Evolutionary conservation across 2,113 vertebrate genomes (phyloP).

Genomic region (Dasyprocta punctata): DNA sequence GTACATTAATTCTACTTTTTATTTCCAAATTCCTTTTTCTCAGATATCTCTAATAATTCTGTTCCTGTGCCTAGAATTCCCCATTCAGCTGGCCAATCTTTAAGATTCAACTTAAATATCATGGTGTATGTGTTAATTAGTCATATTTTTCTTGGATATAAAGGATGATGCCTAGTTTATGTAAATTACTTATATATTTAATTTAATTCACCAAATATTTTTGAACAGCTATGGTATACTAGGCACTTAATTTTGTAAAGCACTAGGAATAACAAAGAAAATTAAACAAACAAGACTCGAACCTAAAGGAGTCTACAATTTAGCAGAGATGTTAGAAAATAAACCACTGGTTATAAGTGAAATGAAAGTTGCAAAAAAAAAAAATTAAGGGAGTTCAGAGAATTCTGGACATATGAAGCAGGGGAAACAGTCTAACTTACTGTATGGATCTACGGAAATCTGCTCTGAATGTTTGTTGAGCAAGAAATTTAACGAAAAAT

Average conservation of each 20-base stretch:
- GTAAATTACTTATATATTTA: not conserved
- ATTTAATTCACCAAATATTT: not conserved
- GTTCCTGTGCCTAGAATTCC: not conserved
- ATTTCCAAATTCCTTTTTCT: not conserved
- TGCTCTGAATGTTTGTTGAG: not conserved
- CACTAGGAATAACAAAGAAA: not conserved
- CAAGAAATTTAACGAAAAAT: not conserved
- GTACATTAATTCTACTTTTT: not conserved
- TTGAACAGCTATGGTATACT: not conserved
- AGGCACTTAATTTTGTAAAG: not conserved
- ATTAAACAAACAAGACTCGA: not conserved
- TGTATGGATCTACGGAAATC: not conserved
- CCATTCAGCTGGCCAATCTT: not conserved
- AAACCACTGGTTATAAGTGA: not conserved
- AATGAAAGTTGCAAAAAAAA: not conserved
- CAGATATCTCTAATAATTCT: not conserved
- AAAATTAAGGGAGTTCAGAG: not conserved
- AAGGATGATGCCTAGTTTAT: not conserved
- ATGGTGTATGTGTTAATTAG: not conserved
- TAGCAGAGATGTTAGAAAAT: not conserved
- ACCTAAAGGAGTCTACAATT: not conserved
- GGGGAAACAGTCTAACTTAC: not conserved
- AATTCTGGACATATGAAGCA: not conserved
- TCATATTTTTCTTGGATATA: not conserved
- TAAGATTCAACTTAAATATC: not conserved